These are phyloP conservation scores for Caenorhabditis remanei DNA, from an alignment of 1,140 invertebrate genomes.

Conservation along the genomic window DNA sequence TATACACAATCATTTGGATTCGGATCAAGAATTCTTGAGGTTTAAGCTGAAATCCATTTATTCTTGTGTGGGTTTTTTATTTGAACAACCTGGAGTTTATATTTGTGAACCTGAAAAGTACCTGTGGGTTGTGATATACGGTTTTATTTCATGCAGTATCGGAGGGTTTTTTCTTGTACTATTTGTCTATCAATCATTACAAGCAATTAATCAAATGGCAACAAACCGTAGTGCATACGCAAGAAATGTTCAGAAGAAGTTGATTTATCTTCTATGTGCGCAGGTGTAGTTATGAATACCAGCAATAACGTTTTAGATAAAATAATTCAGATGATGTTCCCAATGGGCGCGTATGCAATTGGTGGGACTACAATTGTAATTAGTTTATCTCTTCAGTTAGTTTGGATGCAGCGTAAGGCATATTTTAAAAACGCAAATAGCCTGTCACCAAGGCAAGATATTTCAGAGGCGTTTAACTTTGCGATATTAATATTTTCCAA, in stretches of 20 bases:
- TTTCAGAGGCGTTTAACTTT: slow-evolving; percentile 30
- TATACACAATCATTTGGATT: neutral
- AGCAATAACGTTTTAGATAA: neutral
- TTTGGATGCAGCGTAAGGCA: slow-evolving; percentile 22
- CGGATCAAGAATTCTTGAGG: neutral
- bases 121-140: slow-evolving; percentile 7
- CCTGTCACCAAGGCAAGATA: neutral
- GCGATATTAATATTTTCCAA: slow-evolving; percentile 28
- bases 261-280: slow-evolving; percentile 21
- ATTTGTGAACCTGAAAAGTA: neutral
- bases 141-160: neutral
- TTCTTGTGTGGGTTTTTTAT: slow-evolving; percentile 1
- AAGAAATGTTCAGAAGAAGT: neutral
- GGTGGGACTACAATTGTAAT: slow-evolving; percentile 22
- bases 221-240: neutral
- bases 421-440: neutral
- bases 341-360: slow-evolving; percentile 1
- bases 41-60: neutral
- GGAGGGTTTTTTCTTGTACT: slow-evolving; percentile 7
- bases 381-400: neutral
- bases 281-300: neutral
- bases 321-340: slow-evolving; percentile 30
- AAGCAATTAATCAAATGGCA: slow-evolving; percentile 21
- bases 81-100: neutral
- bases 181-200: slow-evolving; percentile 8